Evolutionary conservation across 2,797 vertebrate species (phyloP).

Genomic region (Micrastur ruficollis): DNA sequence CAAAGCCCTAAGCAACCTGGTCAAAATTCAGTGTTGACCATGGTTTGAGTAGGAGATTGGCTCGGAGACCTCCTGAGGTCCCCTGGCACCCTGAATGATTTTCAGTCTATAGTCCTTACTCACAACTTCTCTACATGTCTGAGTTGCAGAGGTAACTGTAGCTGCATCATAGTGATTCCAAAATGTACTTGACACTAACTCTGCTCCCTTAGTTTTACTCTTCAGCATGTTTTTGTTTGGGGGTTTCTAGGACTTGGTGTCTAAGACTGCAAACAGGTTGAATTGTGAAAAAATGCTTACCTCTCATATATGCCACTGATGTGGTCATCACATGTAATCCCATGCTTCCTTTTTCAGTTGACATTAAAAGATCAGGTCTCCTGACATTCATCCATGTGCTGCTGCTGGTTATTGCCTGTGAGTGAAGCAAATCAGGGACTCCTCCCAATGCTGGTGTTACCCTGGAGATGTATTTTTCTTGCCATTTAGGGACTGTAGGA

Average conservation of each 20-base stretch:
- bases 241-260: background rate
- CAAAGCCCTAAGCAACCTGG: background rate
- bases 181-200: accelerated
- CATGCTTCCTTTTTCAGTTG: background rate
- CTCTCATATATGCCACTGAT: accelerated
- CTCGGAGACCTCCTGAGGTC: background rate
- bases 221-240: background rate
- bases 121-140: accelerated
- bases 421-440: background rate
- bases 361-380: background rate
- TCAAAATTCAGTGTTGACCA: background rate
- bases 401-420: accelerated
- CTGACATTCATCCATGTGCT: background rate
- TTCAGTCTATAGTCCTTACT: background rate
- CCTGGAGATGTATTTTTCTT: background rate
- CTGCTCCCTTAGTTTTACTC: background rate
- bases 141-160: background rate
- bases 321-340: accelerated
- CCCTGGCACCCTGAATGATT: background rate
- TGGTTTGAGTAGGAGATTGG: background rate
- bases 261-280: background rate
- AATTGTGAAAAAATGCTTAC: background rate
- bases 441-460: background rate
- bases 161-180: background rate
- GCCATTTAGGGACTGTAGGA: background rate